A percentile compares a stretch with the other conserved stretches of the same genome.
Evolutionary conservation across 2,113 vertebrate genomes (phyloP).

Genomic region (Macquaria ambigua): DNA sequence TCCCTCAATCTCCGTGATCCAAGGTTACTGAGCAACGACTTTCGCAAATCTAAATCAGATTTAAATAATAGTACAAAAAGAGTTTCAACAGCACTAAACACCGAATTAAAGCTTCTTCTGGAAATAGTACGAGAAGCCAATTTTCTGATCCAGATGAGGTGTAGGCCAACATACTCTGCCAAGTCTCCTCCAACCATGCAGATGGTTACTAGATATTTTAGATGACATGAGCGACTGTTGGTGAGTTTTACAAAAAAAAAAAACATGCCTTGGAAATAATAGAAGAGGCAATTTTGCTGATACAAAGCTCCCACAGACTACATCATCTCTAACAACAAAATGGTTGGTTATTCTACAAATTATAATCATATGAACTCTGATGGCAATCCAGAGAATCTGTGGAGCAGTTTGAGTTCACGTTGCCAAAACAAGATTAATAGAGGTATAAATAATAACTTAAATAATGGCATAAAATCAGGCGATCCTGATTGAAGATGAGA

Average conservation of each 20-base stretch:
- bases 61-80: slow-evolving; percentile 59
- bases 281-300: neutral
- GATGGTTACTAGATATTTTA: neutral
- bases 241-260: neutral
- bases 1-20: slow-evolving; percentile 63
- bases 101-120: neutral
- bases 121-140: neutral
- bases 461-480: neutral
- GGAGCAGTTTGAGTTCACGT: neutral
- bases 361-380: neutral
- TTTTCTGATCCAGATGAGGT: slow-evolving; percentile 1
- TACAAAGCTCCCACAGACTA: neutral
- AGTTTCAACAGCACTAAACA: slow-evolving; percentile 12
- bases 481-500: slow-evolving; percentile 1
- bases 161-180: neutral
- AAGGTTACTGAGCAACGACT: slow-evolving; percentile 75
- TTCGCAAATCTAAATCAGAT: slow-evolving; percentile 67
- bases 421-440: neutral
- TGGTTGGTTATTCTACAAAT: neutral
- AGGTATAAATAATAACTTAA: slow-evolving; percentile 1
- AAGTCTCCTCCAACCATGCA: neutral
- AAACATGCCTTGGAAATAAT: neutral
- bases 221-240: neutral
- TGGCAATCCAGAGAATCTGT: neutral
- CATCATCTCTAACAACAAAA: neutral